Evolutionary conservation across 2,888 invertebrate species (phyloP).

Genomic region (Dione juno): DNA sequence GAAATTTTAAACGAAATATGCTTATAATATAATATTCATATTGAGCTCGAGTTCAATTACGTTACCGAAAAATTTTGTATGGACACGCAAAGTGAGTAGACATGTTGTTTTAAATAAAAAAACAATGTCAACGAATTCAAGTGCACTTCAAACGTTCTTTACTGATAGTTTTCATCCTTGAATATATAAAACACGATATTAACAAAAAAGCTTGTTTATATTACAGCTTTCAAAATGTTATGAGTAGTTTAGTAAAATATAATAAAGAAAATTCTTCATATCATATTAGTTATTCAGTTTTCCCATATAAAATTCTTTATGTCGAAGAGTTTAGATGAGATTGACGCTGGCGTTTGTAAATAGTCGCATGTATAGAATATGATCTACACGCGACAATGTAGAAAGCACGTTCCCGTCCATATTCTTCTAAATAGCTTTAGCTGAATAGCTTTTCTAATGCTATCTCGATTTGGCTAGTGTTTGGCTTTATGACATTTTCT

Average conservation of each 20-base stretch:
- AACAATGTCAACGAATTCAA: neutral
- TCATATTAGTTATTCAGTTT: conserved; percentile 30
- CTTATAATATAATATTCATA: neutral
- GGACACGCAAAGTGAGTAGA: neutral
- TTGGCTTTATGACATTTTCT: neutral
- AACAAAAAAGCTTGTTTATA: neutral
- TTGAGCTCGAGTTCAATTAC: neutral
- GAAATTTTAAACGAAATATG: neutral
- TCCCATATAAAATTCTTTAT: conserved; percentile 43
- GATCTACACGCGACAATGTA: conserved; percentile 31
- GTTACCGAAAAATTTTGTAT: neutral
- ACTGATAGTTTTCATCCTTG: neutral
- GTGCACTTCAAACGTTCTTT: neutral
- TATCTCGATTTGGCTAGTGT: neutral
- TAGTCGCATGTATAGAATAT: conserved; percentile 42
- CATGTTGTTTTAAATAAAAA: neutral
- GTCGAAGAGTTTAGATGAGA: conserved; percentile 41
- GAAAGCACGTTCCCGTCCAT: conserved; percentile 24
- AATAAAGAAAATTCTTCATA: conserved; percentile 17
- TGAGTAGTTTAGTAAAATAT: neutral
- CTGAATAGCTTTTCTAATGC: conserved; percentile 17
- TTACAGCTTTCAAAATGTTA: neutral
- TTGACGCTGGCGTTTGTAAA: conserved; percentile 43
- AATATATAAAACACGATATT: neutral
- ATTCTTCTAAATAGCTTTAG: conserved; percentile 7